Conservation (phyloP, 1,140 invertebrate species). For the Bactericera cockerelli region DNA sequence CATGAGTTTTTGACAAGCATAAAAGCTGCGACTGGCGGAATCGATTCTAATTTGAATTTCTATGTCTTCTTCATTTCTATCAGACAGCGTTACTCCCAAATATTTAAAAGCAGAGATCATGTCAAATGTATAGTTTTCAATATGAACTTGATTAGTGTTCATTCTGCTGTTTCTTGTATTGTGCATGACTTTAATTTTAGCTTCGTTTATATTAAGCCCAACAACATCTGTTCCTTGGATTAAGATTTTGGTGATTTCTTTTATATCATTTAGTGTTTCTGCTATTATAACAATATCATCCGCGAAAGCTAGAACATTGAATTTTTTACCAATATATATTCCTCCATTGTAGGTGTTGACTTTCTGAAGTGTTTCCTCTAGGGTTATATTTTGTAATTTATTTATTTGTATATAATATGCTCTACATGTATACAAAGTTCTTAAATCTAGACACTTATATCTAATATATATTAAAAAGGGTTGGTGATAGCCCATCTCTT, state of each 20-base stretch:
- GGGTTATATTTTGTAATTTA: too few relatives aligned
- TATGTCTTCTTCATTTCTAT: neutral
- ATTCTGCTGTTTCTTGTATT: neutral
- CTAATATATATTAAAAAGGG: conserved; percentile 11
- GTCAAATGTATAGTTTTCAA: neutral
- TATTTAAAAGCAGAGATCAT: neutral
- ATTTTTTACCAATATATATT: conserved; percentile 10
- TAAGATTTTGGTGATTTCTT: neutral
- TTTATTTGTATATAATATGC: too few relatives aligned
- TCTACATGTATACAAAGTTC: too few relatives aligned
- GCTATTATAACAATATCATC: conserved; percentile 8
- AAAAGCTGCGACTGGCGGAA: neutral
- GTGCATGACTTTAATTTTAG: conserved; percentile 1
- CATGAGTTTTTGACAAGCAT: neutral
- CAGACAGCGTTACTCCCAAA: neutral
- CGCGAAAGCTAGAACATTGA: neutral
- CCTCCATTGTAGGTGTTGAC: neutral
- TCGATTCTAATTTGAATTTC: too few relatives aligned
- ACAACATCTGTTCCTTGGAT: neutral
- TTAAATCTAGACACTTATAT: too few relatives aligned
- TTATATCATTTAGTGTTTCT: neutral
- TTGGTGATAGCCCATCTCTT: conserved; percentile 9
- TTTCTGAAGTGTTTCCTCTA: too few relatives aligned
- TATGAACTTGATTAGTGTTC: neutral
- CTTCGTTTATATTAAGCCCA: conserved; percentile 7